phyloP scores from a whole-genome alignment of 2,888 invertebrate species.

The Teleogryllus oceanicus region DNA sequence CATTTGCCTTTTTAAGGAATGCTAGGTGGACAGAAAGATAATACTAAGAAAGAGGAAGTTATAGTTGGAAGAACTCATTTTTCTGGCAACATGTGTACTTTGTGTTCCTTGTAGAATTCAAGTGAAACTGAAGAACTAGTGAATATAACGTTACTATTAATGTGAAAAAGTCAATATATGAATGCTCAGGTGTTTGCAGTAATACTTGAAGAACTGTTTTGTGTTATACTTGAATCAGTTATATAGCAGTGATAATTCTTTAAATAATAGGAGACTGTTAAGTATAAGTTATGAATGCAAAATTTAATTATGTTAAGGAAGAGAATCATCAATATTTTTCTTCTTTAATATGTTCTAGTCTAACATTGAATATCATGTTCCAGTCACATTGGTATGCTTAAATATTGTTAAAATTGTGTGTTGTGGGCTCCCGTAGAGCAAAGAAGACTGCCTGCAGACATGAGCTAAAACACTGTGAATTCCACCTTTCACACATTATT shows the following conservation, averaged over 20 bases:
- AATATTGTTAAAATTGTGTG: too few relatives aligned
- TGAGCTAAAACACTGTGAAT: too few relatives aligned
- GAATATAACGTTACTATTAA: background rate
- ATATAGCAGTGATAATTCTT: background rate
- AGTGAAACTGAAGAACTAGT: background rate
- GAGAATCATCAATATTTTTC: background rate
- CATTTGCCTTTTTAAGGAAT: background rate
- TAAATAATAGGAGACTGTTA: background rate
- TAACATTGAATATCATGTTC: background rate
- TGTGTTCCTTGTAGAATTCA: background rate
- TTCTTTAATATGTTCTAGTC: background rate
- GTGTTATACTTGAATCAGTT: background rate
- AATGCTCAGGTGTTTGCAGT: background rate
- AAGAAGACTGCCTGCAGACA: too few relatives aligned
- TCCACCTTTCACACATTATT: too few relatives aligned
- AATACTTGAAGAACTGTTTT: background rate
- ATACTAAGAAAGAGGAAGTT: background rate
- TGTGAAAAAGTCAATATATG: conserved; percentile 4
- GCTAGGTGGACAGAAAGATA: background rate
- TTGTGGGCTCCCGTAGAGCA: too few relatives aligned
- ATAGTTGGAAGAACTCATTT: background rate
- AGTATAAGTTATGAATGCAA: background rate
- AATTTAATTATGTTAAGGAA: background rate
- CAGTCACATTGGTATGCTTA: too few relatives aligned
- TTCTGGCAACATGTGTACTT: background rate